These are phyloP conservation scores for Arothron firmamentum DNA, from an alignment of 2,113 vertebrate species.

Conservation along the genomic window DNA sequence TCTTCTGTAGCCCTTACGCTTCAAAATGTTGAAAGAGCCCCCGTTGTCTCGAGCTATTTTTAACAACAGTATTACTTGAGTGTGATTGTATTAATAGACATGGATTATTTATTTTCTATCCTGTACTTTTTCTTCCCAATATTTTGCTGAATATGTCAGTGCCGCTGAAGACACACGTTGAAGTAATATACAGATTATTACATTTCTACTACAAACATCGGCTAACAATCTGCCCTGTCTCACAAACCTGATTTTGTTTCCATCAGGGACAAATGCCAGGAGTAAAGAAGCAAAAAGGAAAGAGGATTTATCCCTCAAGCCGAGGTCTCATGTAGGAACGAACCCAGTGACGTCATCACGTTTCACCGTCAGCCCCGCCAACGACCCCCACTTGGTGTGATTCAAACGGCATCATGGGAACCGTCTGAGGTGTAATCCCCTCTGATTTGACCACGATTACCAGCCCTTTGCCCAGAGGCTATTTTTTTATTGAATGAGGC, in stretches of 20 bases:
- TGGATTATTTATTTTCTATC: conserved; percentile 16
- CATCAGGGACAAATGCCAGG: conserved; percentile 73
- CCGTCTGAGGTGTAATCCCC: conserved; percentile 47
- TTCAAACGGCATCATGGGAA: conserved; percentile 21
- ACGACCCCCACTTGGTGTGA: conserved; percentile 81
- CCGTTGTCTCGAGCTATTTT: conserved; percentile 55
- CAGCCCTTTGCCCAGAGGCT: conserved; percentile 72
- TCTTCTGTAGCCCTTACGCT: conserved; percentile 30
- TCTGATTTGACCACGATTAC: conserved; percentile 54
- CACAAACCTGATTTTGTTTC: conserved; percentile 5
- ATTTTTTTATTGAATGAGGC: conserved; percentile 74
- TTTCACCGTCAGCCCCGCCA: conserved; percentile 87
- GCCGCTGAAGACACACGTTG: neutral
- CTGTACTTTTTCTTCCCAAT: neutral
- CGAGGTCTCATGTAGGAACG: conserved; percentile 65
- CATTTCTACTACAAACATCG: neutral
- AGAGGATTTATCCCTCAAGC: conserved; percentile 80
- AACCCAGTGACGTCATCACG: conserved; percentile 80
- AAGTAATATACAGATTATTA: neutral
- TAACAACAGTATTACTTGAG: conserved; percentile 21
- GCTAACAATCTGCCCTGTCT: neutral
- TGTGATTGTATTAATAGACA: conserved; percentile 35
- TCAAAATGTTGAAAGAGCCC: conserved; percentile 31
- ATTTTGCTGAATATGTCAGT: neutral
- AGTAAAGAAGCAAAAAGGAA: conserved; percentile 81